Conservation (phyloP, 1,140 invertebrate species). For the Temnothorax nylanderi region DNA sequence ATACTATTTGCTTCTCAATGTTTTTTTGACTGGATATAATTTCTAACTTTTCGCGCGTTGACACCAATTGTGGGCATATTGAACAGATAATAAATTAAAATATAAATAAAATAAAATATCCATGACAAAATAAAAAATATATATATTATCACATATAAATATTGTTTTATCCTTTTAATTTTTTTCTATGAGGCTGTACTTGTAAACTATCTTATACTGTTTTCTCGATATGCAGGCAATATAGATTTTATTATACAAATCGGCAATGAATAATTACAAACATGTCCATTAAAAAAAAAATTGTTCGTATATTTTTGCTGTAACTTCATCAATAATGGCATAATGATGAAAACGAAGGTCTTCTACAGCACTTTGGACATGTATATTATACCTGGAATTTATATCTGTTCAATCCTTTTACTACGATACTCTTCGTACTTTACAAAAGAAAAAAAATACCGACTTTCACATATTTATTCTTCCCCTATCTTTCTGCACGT, state of each 20-base stretch:
- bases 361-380: background rate
- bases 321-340: background rate
- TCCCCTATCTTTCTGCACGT: background rate
- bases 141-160: too few relatives aligned
- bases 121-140: too few relatives aligned
- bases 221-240: background rate
- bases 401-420: background rate
- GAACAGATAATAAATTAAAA: too few relatives aligned
- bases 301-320: background rate
- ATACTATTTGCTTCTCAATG: too few relatives aligned
- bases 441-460: background rate
- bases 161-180: background rate
- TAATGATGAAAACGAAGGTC: background rate
- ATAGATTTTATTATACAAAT: background rate
- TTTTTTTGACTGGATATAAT: too few relatives aligned
- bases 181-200: background rate
- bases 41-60: background rate
- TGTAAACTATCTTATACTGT: background rate
- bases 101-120: too few relatives aligned
- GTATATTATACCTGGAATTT: background rate
- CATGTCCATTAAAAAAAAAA: background rate
- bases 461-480: background rate
- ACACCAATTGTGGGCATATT: background rate
- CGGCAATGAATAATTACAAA: background rate
- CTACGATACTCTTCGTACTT: background rate